phyloP scores from a whole-genome alignment of 2,797 vertebrate species.

The Limosa lapponica region DNA sequence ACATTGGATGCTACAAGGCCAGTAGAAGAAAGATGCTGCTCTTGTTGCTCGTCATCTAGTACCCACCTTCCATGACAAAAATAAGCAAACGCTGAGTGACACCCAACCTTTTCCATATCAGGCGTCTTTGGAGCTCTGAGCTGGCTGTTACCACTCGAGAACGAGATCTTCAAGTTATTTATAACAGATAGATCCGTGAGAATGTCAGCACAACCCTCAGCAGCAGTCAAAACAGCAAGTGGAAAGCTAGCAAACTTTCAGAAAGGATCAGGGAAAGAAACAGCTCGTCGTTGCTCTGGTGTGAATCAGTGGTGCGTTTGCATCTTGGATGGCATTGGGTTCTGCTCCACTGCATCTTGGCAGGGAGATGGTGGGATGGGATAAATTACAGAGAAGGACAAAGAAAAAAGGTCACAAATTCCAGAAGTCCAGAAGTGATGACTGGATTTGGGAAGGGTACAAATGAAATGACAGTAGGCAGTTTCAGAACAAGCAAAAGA shows the following conservation, averaged over 20 bases:
- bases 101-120: background rate
- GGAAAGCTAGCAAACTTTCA: background rate
- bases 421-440: background rate
- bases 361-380: background rate
- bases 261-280: background rate
- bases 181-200: background rate
- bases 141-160: background rate
- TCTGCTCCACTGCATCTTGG: background rate
- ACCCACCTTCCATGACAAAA: background rate
- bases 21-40: background rate
- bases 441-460: background rate
- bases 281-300: accelerated
- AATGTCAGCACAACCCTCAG: background rate
- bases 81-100: background rate
- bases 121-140: background rate
- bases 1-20: background rate
- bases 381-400: background rate
- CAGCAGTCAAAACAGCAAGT: constrained; percentile 23
- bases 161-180: background rate
- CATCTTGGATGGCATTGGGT: background rate
- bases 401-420: background rate
- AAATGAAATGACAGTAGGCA: background rate
- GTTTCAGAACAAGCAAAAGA: background rate
- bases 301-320: background rate
- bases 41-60: background rate